These are phyloP conservation scores for Enteromius anoplus DNA, from an alignment of 2,797 vertebrate species.

Conservation along the genomic window DNA sequence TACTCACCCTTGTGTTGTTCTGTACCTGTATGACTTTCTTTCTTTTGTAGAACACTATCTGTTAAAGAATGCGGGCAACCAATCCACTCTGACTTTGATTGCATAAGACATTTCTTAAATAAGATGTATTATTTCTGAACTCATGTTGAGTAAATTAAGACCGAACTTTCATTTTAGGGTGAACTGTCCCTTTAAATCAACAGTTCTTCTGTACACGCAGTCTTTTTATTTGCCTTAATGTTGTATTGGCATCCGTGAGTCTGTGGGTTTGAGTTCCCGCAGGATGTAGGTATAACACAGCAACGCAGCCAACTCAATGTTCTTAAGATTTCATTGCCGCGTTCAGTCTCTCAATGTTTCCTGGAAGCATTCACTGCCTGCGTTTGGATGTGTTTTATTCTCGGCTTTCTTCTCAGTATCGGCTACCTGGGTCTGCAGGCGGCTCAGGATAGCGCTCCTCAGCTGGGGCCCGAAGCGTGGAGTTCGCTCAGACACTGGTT, in stretches of 20 bases:
- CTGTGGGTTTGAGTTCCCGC: background rate
- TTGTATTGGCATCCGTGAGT: constrained; percentile 8
- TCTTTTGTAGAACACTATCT: background rate
- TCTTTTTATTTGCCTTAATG: background rate
- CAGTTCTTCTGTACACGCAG: background rate
- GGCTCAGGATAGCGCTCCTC: constrained; percentile 26
- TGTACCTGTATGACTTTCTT: background rate
- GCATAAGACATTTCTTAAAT: background rate
- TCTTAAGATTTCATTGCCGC: constrained; percentile 10
- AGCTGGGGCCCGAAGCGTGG: constrained; percentile 33
- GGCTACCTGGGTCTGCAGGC: constrained; percentile 20
- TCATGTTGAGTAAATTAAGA: background rate
- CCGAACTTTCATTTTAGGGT: background rate
- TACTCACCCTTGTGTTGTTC: background rate
- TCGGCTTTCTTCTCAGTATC: constrained; percentile 3
- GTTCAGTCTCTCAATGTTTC: constrained; percentile 18
- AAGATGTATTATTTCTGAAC: background rate
- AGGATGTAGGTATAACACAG: constrained; percentile 5
- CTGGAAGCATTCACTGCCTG: constrained; percentile 23
- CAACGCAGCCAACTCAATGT: background rate
- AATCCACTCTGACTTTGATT: background rate
- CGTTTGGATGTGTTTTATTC: constrained; percentile 37
- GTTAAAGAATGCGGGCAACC: background rate
- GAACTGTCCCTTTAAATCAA: background rate
- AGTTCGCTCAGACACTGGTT: constrained; percentile 13